Evolutionary conservation across 2,888 invertebrate species (phyloP).

Genomic region (Xanthia icteritia): DNA sequence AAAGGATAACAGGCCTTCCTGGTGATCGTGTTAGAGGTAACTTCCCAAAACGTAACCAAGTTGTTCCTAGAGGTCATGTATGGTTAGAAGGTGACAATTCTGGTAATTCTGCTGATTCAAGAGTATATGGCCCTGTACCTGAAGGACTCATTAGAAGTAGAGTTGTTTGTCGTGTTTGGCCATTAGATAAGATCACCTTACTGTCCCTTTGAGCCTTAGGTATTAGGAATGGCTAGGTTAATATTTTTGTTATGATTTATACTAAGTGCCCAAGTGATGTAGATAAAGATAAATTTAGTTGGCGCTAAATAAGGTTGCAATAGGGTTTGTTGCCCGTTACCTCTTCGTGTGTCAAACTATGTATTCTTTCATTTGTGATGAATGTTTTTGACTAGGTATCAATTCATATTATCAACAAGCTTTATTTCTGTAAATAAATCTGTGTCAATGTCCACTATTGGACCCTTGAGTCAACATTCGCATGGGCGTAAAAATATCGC

Average conservation of each 20-base stretch:
- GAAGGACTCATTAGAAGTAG: conserved; percentile 95
- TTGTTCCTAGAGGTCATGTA: conserved; percentile 95
- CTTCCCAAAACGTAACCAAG: conserved; percentile 83
- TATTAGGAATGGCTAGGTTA: conserved; percentile 8
- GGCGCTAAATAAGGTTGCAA: neutral
- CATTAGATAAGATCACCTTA: conserved; percentile 88
- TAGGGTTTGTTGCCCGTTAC: neutral
- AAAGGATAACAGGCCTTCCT: conserved; percentile 94
- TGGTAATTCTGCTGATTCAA: conserved; percentile 95
- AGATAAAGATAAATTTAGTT: conserved; percentile 16
- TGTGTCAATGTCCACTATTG: neutral
- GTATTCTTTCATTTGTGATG: conserved; percentile 8
- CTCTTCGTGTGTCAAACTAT: neutral
- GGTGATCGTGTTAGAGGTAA: conserved; percentile 92
- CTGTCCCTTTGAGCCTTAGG: conserved; percentile 70
- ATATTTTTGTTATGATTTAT: conserved; percentile 30
- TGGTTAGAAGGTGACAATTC: conserved; percentile 98
- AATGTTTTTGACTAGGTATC: neutral
- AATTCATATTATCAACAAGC: neutral
- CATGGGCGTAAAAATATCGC: too few relatives aligned
- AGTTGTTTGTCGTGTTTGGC: conserved; percentile 95
- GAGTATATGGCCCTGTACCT: conserved; percentile 96
- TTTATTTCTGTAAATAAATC: conserved; percentile 16
- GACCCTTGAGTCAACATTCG: too few relatives aligned
- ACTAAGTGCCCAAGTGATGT: conserved; percentile 33